Evolutionary conservation across 2,888 invertebrate species (phyloP).

Genomic region (Diachrysia chrysitis): DNA sequence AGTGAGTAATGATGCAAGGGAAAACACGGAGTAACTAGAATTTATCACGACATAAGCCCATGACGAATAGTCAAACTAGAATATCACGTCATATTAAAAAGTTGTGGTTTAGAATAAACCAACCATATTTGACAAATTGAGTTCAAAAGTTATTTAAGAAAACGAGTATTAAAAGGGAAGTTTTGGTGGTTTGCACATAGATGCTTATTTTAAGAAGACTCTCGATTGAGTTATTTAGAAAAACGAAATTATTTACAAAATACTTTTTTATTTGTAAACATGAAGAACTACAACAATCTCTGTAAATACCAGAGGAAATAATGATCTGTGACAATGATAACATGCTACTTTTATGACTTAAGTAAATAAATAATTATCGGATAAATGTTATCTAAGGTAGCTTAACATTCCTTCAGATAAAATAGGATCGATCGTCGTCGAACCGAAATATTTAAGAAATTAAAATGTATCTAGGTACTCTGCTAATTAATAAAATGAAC

Average conservation of each 20-base stretch:
- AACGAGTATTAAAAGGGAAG: neutral
- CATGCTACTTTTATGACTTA: neutral
- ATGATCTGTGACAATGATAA: neutral
- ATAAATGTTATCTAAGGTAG: conserved; percentile 21
- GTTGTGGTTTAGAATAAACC: neutral
- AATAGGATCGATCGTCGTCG: conserved; percentile 32
- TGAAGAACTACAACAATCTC: neutral
- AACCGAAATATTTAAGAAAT: neutral
- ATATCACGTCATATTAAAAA: neutral
- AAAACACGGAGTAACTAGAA: conserved; percentile 17
- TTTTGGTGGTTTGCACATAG: too few relatives aligned
- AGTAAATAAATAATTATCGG: neutral
- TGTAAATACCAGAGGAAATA: conserved; percentile 1
- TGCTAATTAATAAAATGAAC: neutral
- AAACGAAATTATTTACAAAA: neutral
- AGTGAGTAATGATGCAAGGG: conserved; percentile 14
- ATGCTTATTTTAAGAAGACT: too few relatives aligned
- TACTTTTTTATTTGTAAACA: neutral
- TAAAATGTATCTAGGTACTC: neutral
- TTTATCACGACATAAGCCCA: conserved; percentile 9
- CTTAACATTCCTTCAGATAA: conserved; percentile 35
- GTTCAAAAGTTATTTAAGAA: neutral
- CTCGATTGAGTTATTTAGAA: too few relatives aligned
- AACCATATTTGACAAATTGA: neutral
- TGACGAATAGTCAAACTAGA: conserved; percentile 21